These are phyloP conservation scores for Megaleporinus macrocephalus DNA, from an alignment of 2,113 vertebrate species.

Conservation along the genomic window DNA sequence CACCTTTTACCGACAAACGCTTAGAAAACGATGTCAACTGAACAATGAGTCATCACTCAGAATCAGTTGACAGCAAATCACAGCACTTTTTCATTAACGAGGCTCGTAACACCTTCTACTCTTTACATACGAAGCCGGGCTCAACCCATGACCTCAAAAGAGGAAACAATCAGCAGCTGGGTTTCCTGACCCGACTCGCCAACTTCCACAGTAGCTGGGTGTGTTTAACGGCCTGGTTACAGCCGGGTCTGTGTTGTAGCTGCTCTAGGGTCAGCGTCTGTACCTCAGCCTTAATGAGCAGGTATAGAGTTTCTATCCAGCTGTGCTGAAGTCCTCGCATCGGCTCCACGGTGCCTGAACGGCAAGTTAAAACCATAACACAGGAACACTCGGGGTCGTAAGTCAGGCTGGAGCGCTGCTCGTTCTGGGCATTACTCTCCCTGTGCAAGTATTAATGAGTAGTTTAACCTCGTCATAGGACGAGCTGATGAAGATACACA, in stretches of 20 bases:
- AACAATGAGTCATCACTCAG: too few species aligned
- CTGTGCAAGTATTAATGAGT: too few species aligned
- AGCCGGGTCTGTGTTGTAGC: conserved; percentile 20
- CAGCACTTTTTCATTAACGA: too few species aligned
- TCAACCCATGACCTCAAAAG: conserved; percentile 19
- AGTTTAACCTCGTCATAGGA: neutral
- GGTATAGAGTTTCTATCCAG: conserved; percentile 19
- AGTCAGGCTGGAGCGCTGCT: neutral
- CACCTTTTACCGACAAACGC: too few species aligned
- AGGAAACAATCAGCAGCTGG: conserved; percentile 34
- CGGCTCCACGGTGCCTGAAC: neutral
- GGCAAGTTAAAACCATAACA: conserved; percentile 9
- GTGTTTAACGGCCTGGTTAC: conserved; percentile 29
- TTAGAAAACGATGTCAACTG: too few species aligned
- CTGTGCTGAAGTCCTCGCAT: conserved; percentile 27
- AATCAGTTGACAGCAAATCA: too few species aligned
- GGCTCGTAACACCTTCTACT: too few species aligned
- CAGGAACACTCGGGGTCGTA: too few species aligned
- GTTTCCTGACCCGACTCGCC: conserved; percentile 22
- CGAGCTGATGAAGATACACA: neutral
- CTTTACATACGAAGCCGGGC: neutral
- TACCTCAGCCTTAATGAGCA: conserved; percentile 35
- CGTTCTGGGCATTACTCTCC: too few species aligned
- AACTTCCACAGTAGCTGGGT: conserved; percentile 43
- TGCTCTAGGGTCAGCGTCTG: conserved; percentile 23